Evolutionary conservation across 2,113 vertebrate genomes (phyloP), one percentile per base, ranked within the genome.

Genomic region (Taxidea taxus): DNA sequence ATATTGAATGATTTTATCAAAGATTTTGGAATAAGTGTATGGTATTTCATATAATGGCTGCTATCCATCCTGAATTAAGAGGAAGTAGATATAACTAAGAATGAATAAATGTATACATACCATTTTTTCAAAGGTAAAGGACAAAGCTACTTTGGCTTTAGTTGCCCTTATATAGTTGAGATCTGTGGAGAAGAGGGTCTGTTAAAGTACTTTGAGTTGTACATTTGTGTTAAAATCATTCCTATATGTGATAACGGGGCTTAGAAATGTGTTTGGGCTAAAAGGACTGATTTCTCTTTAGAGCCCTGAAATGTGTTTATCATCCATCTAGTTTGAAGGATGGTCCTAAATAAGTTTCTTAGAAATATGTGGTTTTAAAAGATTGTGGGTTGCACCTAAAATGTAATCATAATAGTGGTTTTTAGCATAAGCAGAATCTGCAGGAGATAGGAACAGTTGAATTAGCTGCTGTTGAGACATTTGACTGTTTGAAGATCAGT

Each of bases 161-260:
- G 7, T 85, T 93, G 29, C 18, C 51, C 54, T 77, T 95, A 88
- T 34, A 37, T 39, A 95, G 47, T 82, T 83, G 75, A 75, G n/a
- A 58, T 92, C 29, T 96, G 7, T 92, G 27, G 49, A 95, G 23
- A 34, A 86, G 93, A 84, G 47, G 68, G 49, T 49, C 10, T 97
- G n/a, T 84, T 96, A 64, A 94, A 97, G 49, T 80, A 90, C 88
- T 90, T 95, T 95, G 97, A 94, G 16, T 31, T 93, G 95, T 23
- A 77, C 21, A 54, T 93, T 86, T 75, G n/a, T 88, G 47, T 89
- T 91, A 78, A 95, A 95, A 64, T 90, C 90, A 85, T 31, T 88
- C 27, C 14, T 72, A 47, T 14, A 72, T 77, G 23, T 74, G 86
- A 49, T 78, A 29, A 7, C 13, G 42, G 51, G 49, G 7, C 20